phyloP scores from a whole-genome alignment of 2,888 invertebrate genomes.

The Conops quadrifasciatus region DNA sequence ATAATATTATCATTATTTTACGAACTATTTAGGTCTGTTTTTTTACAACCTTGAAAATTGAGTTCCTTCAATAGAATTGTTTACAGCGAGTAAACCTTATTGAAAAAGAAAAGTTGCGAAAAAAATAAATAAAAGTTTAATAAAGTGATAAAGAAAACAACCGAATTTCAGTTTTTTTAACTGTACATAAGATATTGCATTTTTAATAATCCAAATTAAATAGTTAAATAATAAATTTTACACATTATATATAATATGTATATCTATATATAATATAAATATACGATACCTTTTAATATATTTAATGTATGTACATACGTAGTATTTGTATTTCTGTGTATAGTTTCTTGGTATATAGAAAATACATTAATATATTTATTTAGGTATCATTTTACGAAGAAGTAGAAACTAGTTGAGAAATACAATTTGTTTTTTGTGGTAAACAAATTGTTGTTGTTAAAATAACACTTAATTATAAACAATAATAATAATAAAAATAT shows the following conservation, averaged over 20 bases:
- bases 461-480: constrained; percentile 29
- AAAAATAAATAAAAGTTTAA: not conserved
- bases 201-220: constrained; percentile 31
- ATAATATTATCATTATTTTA: no score
- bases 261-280: constrained; percentile 18
- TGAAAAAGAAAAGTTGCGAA: not conserved
- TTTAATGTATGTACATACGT: not conserved
- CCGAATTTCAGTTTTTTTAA: constrained; percentile 30
- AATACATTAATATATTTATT: constrained; percentile 14
- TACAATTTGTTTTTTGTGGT: constrained; percentile 17
- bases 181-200: constrained; percentile 29
- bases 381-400: constrained; percentile 12
- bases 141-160: constrained; percentile 26
- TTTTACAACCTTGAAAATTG: no score
- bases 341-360: constrained; percentile 17
- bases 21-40: no score
- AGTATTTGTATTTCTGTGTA: not conserved
- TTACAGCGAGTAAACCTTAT: no score
- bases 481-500: not conserved
- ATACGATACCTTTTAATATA: no score
- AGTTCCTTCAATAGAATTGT: no score
- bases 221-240: constrained; percentile 16
- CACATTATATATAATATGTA: not conserved
- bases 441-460: constrained; percentile 19
- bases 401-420: constrained; percentile 29